Base-by-base conservation (phyloP, 1,140 invertebrate genomes). In the Drosophila ercepeae region DNA sequence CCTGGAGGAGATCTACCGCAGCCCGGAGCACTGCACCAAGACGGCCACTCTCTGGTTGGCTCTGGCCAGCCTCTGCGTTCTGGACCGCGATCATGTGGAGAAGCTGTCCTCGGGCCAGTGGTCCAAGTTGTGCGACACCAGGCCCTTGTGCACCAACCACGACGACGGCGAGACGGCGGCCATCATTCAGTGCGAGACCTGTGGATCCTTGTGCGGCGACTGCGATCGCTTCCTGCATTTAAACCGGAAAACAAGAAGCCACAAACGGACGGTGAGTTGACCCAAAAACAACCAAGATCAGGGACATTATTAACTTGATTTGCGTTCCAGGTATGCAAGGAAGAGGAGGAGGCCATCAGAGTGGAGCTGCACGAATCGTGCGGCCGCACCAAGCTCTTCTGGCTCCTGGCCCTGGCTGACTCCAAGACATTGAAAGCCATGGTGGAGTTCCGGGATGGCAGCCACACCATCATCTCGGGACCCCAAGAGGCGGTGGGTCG, bases 331-430 rank as follows among this genome's bases (percentile, higher is more conserved):
- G 89, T 98, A 1, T 99, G 98, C 91, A 98, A 98, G 92, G 97
- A 99, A 86, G 97, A 99, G 89, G 97, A 98, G 90, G 97, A 98
- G 90, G 97, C 97, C 0, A 97, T 97, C 42, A 94, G 97, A 49
- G 97, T 99, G 0, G 98, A 99, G 91, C 93, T 99, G 8, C 98
- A 99, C 89, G 98, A 99, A 92, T 97, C 98, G 0, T 99, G 98
- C 90, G 98, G 98, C 0, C 93, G 98, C 48, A 98, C 96, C 0
- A 99, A 99, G 90, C 92, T 99, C 1, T 99, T 98, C 91, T 99
- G 98, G 98, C 93, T 99, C 0, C 93, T 99, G 75, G 95, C 97
- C 2, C 91, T 99, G 4, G 97, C 98, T 1, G 98, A 99, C 86
- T 96, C 97, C 0, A 94, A 96, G 60, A 99, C 97, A 0, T 92